A percentile compares a stretch with the other conserved stretches of the same genome.
These are phyloP conservation scores for Cydia strobilella DNA, from an alignment of 1,140 invertebrate genomes.

Conservation along the genomic window DNA sequence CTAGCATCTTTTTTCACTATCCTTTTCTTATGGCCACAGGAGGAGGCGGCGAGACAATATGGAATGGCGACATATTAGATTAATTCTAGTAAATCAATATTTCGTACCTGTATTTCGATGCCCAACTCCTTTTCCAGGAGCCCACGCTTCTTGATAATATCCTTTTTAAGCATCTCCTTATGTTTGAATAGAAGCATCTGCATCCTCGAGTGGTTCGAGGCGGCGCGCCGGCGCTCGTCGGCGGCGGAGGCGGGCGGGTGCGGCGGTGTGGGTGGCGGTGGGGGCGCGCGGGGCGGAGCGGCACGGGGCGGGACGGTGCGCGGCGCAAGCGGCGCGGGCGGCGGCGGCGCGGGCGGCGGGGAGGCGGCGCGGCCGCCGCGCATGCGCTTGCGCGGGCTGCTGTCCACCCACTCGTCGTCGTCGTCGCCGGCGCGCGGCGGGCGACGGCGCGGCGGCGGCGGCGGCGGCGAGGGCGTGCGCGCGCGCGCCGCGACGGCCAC, in stretches of 20 bases:
- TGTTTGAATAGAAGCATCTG: slow-evolving; percentile 88
- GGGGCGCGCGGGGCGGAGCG: slow-evolving; percentile 7
- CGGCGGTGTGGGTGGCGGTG: slow-evolving; percentile 33
- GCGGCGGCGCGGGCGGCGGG: slow-evolving; percentile 32
- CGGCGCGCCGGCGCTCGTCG: slow-evolving; percentile 69
- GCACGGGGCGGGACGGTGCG: slow-evolving; percentile 40
- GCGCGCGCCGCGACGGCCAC: slow-evolving; percentile 42
- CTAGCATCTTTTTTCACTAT: too few relatives aligned
- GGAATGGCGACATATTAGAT: not conserved
- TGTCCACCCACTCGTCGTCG: slow-evolving; percentile 80
- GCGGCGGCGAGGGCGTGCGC: slow-evolving; percentile 49
- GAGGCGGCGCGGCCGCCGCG: slow-evolving; percentile 41
- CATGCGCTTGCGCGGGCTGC: slow-evolving; percentile 77
- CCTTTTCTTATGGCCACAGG: too few relatives aligned
- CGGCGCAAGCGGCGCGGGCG: slow-evolving; percentile 40
- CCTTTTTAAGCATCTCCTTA: slow-evolving; percentile 95
- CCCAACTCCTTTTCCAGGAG: slow-evolving; percentile 95
- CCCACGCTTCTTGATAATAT: slow-evolving; percentile 94
- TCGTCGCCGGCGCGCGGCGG: slow-evolving; percentile 47
- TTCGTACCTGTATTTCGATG: slow-evolving; percentile 90
- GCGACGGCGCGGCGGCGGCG: slow-evolving; percentile 51
- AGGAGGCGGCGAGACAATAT: not conserved
- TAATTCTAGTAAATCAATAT: not conserved
- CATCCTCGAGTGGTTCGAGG: slow-evolving; percentile 79
- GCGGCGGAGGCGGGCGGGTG: slow-evolving; percentile 34